Evolutionary conservation across 2,113 vertebrate genomes (phyloP), one percentile per base, ranked within the genome.

Genomic region (Pseudolaguvia tuberculata): DNA sequence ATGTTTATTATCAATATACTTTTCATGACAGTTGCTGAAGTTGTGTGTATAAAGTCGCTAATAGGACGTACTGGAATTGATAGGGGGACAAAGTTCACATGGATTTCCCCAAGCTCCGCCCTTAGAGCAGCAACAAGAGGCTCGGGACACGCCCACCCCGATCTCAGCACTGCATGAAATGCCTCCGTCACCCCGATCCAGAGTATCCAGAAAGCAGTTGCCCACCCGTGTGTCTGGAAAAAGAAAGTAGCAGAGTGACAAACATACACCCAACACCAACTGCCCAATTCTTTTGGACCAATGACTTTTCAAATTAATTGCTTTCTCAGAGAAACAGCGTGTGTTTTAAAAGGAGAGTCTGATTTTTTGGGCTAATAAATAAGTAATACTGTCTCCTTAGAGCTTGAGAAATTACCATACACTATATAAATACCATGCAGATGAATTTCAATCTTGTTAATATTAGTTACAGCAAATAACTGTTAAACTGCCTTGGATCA

Each of bases 61-160:
- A 31, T 45, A 4, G 2, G 50, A 52, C 94, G 73, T 92, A 99
- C 95, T 93, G 4, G 94, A 93, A 85, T 97, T 96, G 83, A 90
- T 82, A 0, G 83, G 71, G 0, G 95, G 95, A 71, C 96, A 99
- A 0, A 92, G 89, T 88, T 99, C 95, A 2, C 95, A 98, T 27
- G 95, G 95, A 79, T 93, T 94, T 35, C 95, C 96, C 96, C 95
- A 98, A 0, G 95, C 95, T 13, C 84, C 88, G 39, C 95, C 94
- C 79, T 92, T 83, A 0, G 95, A 96, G 84, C 95, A 99, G 84
- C 95, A 98, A 82, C 95, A 98, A 45, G 95, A 97, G 0, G 94
- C 95, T 1, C 94, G 74, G 4, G 93, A 92, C 84, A 98, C 91
- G 0, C 93, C 93, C 1, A 93, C 93, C 1, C 96, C 96, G 0